These are phyloP conservation scores for Cynopterus sphinx DNA, from an alignment of 2,797 vertebrate species.

Conservation along the genomic window DNA sequence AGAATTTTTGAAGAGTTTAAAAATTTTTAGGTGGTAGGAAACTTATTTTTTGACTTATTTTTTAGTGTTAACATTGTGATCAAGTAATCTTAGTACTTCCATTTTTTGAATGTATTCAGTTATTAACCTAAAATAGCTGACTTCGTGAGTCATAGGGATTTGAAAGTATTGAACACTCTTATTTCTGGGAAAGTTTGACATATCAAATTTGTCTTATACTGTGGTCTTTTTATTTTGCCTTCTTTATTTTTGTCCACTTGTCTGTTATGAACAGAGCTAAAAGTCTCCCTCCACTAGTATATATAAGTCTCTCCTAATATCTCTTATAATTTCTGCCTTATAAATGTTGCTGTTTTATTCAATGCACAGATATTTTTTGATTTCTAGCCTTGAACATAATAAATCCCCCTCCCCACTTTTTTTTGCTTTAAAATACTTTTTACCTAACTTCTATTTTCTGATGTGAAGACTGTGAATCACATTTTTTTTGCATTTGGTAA, in stretches of 20 bases:
- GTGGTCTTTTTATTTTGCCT: not conserved
- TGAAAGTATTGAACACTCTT: not conserved
- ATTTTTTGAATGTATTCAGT: not conserved
- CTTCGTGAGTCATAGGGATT: not conserved
- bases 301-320: not conserved
- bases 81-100: not conserved
- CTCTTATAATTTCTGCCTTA: not conserved
- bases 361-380: not conserved
- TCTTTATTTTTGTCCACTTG: not conserved
- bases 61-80: not conserved
- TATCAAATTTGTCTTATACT: not conserved
- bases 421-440: not conserved
- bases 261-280: not conserved
- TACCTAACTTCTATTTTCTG: not conserved
- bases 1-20: not conserved
- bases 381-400: not conserved
- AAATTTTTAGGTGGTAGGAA: not conserved
- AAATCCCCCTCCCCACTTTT: not conserved
- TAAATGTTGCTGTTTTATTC: not conserved
- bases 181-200: not conserved
- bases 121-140: not conserved
- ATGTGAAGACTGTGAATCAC: not conserved
- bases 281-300: not conserved
- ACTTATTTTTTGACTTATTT: conserved; percentile 10
- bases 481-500: not conserved